Evolutionary conservation across 1,140 invertebrate species (phyloP).

Genomic region (Drosophila ficusphila): DNA sequence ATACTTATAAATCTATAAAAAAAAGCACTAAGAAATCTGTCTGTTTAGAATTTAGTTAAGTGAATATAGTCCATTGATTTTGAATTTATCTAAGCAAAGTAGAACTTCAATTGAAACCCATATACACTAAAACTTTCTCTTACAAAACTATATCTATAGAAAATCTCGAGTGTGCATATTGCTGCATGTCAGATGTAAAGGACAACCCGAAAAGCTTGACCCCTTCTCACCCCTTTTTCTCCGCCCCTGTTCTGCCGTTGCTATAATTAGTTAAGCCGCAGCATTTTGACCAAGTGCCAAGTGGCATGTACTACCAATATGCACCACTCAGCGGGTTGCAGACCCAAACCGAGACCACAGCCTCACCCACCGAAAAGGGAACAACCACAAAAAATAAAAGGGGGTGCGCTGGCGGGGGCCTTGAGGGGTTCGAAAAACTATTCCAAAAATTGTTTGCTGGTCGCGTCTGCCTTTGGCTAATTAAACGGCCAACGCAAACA

Average conservation of each 20-base stretch:
- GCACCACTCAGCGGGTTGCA: slow-evolving; percentile 24
- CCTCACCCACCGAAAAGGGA: background rate
- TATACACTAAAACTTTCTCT: too few relatives aligned
- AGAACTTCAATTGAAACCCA: too few relatives aligned
- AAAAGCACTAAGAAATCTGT: too few relatives aligned
- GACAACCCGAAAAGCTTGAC: background rate
- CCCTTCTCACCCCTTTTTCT: background rate
- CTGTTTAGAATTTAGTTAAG: too few relatives aligned
- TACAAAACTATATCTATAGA: background rate
- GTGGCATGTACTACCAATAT: slow-evolving; percentile 44
- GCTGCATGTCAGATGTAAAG: background rate
- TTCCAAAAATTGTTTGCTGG: slow-evolving; percentile 58
- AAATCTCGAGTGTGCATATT: background rate
- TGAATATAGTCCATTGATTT: too few relatives aligned
- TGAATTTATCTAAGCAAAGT: too few relatives aligned
- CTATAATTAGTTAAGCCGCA: slow-evolving; percentile 72
- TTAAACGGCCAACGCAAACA: slow-evolving; percentile 57
- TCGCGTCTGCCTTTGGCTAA: slow-evolving; percentile 65
- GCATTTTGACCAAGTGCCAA: slow-evolving; percentile 53
- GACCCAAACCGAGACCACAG: slow-evolving; percentile 7
- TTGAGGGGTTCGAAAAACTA: slow-evolving; percentile 24
- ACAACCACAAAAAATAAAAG: background rate
- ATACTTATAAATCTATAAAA: too few relatives aligned
- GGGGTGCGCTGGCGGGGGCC: background rate
- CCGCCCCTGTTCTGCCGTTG: slow-evolving; percentile 13